Evolutionary conservation across 2,113 vertebrate species (phyloP).

Genomic region (Paramormyrops kingsleyae): DNA sequence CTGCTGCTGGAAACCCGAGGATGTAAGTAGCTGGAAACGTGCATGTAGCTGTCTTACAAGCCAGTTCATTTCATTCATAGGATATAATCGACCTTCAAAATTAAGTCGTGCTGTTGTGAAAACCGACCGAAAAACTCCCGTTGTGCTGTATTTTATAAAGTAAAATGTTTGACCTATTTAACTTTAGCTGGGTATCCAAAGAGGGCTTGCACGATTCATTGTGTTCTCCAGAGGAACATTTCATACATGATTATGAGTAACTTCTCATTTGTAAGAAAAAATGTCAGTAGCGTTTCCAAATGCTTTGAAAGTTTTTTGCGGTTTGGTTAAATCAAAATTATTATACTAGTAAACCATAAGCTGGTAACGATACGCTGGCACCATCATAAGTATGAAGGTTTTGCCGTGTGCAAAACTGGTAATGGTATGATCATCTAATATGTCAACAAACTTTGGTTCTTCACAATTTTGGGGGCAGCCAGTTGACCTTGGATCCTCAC

Average conservation of each 20-base stretch:
- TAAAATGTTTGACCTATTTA: neutral
- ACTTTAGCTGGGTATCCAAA: neutral
- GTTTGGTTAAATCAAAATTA: constrained; percentile 12
- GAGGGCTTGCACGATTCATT: neutral
- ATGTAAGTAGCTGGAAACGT: constrained; percentile 59
- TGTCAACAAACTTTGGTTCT: neutral
- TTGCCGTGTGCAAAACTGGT: too few species aligned
- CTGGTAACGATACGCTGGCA: neutral
- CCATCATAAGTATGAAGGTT: too few species aligned
- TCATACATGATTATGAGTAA: neutral
- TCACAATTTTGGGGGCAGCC: constrained; percentile 36
- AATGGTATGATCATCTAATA: too few species aligned
- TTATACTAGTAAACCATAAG: neutral
- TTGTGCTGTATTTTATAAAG: neutral
- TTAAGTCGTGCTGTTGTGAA: neutral
- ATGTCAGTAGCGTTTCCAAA: too few species aligned
- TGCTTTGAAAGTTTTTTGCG: too few species aligned
- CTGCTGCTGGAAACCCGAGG: constrained; percentile 68
- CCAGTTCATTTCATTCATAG: neutral
- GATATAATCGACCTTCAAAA: neutral
- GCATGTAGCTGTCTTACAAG: neutral
- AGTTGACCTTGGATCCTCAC: too few species aligned
- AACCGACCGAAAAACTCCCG: neutral
- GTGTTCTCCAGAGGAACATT: neutral
- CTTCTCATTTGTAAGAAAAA: too few species aligned